These are phyloP conservation scores for Aplocera efformata DNA, from an alignment of 2,888 invertebrate genomes.

Conservation along the genomic window DNA sequence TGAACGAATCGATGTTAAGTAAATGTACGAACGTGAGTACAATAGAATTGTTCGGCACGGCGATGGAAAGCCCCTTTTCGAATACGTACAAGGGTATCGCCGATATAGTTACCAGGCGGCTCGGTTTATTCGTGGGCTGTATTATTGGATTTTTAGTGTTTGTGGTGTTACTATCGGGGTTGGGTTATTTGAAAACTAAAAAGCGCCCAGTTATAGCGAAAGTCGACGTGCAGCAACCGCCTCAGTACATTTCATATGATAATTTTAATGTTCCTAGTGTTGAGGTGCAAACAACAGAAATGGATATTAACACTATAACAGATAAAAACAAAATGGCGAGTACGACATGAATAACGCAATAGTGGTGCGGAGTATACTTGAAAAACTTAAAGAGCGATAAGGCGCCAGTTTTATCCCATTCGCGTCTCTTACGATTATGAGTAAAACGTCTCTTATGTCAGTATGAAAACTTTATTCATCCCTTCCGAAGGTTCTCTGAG, in stretches of 20 bases:
- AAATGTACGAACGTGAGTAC: constrained; percentile 89
- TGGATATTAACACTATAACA: constrained; percentile 70
- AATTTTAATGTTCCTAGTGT: constrained; percentile 65
- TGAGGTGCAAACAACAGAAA: constrained; percentile 65
- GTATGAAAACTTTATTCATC: constrained; percentile 51
- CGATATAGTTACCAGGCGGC: constrained; percentile 88
- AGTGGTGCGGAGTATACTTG: constrained; percentile 32
- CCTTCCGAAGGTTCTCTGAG: constrained; percentile 49
- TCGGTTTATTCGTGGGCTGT: constrained; percentile 92
- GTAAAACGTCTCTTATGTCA: constrained; percentile 52
- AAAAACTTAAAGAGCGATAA: constrained; percentile 35
- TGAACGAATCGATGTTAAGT: constrained; percentile 86
- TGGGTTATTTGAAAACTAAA: constrained; percentile 92
- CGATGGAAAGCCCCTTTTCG: constrained; percentile 77
- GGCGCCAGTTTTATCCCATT: constrained; percentile 43
- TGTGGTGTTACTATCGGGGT: constrained; percentile 89
- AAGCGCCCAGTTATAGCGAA: constrained; percentile 89
- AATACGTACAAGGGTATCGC: constrained; percentile 86
- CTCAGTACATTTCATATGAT: constrained; percentile 89
- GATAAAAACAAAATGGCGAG: constrained; percentile 62
- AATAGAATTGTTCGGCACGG: constrained; percentile 85
- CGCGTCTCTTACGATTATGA: constrained; percentile 48
- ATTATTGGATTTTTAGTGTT: constrained; percentile 93
- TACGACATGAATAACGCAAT: constrained; percentile 45
- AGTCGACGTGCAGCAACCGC: constrained; percentile 84